phyloP scores from a whole-genome alignment of 2,113 vertebrate genomes.

The Neolamprologus variostigma region DNA sequence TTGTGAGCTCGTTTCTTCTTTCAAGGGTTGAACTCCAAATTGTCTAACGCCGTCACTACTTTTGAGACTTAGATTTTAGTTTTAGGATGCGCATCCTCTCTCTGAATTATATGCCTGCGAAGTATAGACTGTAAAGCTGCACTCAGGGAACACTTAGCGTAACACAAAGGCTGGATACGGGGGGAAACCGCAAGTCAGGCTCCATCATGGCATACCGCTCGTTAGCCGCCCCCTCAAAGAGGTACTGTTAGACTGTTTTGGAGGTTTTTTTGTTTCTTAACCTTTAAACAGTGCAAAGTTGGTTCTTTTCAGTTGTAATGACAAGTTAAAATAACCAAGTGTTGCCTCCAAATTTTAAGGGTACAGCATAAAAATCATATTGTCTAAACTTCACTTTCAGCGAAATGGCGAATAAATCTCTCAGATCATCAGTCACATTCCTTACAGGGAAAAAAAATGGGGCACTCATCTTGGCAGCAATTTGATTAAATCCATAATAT shows the following conservation, averaged over 20 bases:
- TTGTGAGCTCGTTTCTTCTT: neutral
- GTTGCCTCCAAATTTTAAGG: neutral
- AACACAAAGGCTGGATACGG: neutral
- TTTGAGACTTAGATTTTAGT: neutral
- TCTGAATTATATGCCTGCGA: neutral
- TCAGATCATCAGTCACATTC: neutral
- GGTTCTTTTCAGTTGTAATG: neutral
- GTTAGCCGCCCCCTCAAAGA: neutral
- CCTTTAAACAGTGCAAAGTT: neutral
- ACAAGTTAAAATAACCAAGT: neutral
- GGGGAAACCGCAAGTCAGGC: neutral
- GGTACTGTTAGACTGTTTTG: neutral
- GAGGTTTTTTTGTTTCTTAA: neutral
- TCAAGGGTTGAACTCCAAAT: neutral
- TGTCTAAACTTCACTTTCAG: neutral
- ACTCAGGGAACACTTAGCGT: neutral
- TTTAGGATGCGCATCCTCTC: neutral
- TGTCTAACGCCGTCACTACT: neutral
- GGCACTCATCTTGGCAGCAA: neutral
- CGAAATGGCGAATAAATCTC: neutral
- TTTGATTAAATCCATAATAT: slow-evolving; percentile 4
- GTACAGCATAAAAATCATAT: neutral
- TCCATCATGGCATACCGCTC: neutral
- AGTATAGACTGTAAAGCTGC: neutral
- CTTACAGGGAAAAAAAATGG: neutral